Base-by-base conservation (phyloP, 1,140 invertebrate species). In the Drosophila kikkawai region DNA sequence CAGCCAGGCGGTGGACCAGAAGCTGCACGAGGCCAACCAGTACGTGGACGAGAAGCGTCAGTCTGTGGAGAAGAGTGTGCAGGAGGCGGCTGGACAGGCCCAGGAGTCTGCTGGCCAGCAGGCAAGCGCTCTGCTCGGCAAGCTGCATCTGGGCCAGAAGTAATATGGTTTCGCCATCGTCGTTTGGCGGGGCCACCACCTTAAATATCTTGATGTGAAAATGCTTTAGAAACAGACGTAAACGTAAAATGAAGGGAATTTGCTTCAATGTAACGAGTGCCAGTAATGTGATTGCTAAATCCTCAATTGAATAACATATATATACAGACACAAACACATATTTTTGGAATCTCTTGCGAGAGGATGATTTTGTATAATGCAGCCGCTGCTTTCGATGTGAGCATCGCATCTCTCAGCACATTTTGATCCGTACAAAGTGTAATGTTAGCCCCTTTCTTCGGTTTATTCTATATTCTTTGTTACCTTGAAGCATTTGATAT, bases 11-110 rank as follows among this genome's bases (percentile, higher is more conserved):
- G 93, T 93, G 12, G 93, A 93, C 61, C 82, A 93, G 45, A 93
- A 93, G 78, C 74, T 93, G 69, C 75, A 92, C 7, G 93, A 93
- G 58, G 93, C 93, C 39, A 93, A 93, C 69, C 78, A 93, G 63
- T 93, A 86, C 74, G 87, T 92, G 44, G 93, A 93, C 63, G 84
- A 92, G 64, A 93, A 93, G 68, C 81, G 93, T 11, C 86, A 91
- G 39, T 84, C 85, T 32, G 77, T 92, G 36, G 91, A 92, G 78
- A 92, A 93, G 81, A 91, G 65, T 42, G 63, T 93, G 1, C 92
- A 93, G 41, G 92, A 93, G 42, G 79, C 74, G 29, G 79, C 91
- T 26, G 76, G 60, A 11, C 81, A 79, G 19, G 92, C 84, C 41
- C 91, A 93, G 65, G 88, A 92, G 8, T 77, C 73, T 5, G 92